These are phyloP conservation scores for Watsonalla cultraria DNA, from an alignment of 2,888 invertebrate species.

Conservation along the genomic window DNA sequence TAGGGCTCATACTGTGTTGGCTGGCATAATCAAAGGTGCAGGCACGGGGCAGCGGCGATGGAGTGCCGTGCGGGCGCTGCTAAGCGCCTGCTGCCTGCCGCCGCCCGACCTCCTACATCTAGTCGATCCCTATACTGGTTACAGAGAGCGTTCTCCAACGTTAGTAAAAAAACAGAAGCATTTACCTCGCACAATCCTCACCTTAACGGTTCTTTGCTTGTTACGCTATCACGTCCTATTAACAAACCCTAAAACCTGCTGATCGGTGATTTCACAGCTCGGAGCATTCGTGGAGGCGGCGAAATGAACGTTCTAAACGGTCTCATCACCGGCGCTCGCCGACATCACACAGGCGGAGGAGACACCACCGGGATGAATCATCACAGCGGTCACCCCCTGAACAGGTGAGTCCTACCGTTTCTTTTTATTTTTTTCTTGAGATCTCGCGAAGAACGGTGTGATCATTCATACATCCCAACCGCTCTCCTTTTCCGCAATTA, in stretches of 20 bases:
- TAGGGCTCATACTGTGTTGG: conserved; percentile 9
- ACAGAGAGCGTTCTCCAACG: conserved; percentile 56
- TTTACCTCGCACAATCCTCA: conserved; percentile 49
- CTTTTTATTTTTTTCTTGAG: conserved; percentile 36
- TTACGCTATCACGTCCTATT: conserved; percentile 39
- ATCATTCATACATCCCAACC: conserved; percentile 40
- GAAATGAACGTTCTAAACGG: conserved; percentile 91
- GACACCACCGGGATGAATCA: conserved; percentile 76
- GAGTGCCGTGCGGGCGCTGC: conserved; percentile 52
- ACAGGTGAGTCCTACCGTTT: conserved; percentile 67
- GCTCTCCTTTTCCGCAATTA: conserved; percentile 43
- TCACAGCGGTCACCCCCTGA: conserved; percentile 70
- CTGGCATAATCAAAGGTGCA: conserved; percentile 32
- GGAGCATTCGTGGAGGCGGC: conserved; percentile 87
- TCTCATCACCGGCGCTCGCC: conserved; percentile 91
- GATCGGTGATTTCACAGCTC: conserved; percentile 83
- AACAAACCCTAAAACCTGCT: conserved; percentile 76
- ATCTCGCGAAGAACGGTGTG: conserved; percentile 47
- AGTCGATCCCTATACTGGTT: conserved; percentile 51
- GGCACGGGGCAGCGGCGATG: conserved; percentile 52
- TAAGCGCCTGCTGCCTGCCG: conserved; percentile 66
- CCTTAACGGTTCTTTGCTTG: conserved; percentile 44
- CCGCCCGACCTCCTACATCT: conserved; percentile 55
- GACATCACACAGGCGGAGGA: conserved; percentile 85
- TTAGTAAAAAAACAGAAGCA: conserved; percentile 41